These are phyloP conservation scores for Odontophorus gujanensis DNA, from an alignment of 2,113 vertebrate species.

Conservation along the genomic window DNA sequence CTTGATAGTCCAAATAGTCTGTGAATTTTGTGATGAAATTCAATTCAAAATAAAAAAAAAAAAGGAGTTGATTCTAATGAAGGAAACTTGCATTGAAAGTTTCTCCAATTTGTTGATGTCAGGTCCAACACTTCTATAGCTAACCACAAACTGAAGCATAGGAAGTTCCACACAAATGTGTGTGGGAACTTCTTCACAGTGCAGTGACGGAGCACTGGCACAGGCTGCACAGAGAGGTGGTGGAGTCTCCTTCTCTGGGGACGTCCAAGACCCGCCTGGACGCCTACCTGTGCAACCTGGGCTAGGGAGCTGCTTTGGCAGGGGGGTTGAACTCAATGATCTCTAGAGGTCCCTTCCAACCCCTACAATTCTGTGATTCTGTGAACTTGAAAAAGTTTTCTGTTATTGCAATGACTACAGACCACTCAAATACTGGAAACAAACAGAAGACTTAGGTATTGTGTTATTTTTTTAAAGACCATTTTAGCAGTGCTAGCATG, in stretches of 20 bases:
- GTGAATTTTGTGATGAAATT: neutral
- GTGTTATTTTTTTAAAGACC: neutral
- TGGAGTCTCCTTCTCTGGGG: no score
- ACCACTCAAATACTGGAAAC: neutral
- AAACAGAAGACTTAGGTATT: neutral
- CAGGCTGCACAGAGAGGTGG: no score
- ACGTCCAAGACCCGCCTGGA: no score
- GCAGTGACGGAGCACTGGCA: no score
- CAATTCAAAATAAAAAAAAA: neutral
- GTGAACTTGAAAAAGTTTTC: neutral
- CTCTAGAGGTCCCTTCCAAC: no score
- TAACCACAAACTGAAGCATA: neutral
- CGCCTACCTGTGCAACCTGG: no score
- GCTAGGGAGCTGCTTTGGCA: no score
- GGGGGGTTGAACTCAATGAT: no score
- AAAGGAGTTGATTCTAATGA: neutral
- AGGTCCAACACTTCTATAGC: rapidly evolving
- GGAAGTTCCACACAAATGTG: no score
- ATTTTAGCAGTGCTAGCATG: neutral
- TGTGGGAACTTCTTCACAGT: no score
- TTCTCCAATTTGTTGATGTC: neutral
- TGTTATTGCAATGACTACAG: neutral
- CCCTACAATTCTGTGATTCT: no score
- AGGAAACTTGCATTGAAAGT: neutral
- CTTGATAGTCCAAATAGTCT: neutral